Conservation (phyloP, 2,797 vertebrate species). For the Helarctos malayanus region DNA sequence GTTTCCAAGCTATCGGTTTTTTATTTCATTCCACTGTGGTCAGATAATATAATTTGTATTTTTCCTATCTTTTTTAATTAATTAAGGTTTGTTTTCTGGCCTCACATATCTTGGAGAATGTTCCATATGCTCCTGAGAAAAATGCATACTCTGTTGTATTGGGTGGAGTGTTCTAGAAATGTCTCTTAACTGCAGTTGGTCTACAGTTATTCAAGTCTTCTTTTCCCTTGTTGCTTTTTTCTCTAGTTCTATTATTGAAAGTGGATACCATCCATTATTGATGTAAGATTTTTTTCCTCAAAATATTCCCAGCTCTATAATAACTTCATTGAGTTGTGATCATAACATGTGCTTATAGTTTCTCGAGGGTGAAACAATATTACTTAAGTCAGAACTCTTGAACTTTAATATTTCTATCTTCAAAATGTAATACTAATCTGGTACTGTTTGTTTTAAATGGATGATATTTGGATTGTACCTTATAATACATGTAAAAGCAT, state of each 20-base stretch:
- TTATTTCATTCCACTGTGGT: background rate
- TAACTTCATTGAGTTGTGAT: background rate
- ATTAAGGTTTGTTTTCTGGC: background rate
- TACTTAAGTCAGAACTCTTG: background rate
- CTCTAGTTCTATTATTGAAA: background rate
- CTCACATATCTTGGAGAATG: background rate
- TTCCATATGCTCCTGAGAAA: background rate
- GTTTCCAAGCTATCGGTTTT: background rate
- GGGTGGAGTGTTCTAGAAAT: background rate
- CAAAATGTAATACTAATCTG: slow-evolving; percentile 29
- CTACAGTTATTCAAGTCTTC: background rate
- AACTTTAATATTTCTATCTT: background rate
- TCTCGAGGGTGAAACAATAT: background rate
- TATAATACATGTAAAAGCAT: background rate
- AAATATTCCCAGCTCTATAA: background rate
- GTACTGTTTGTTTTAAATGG: background rate
- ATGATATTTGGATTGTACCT: background rate
- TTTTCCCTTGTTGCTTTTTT: background rate
- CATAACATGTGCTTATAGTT: background rate
- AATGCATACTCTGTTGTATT: background rate
- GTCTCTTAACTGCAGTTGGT: background rate
- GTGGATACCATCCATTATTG: background rate
- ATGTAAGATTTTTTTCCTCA: slow-evolving; percentile 1
- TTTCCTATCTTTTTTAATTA: background rate
- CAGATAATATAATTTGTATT: background rate